phyloP scores from a whole-genome alignment of 2,797 vertebrate species.

The Sitta carolinensis region DNA sequence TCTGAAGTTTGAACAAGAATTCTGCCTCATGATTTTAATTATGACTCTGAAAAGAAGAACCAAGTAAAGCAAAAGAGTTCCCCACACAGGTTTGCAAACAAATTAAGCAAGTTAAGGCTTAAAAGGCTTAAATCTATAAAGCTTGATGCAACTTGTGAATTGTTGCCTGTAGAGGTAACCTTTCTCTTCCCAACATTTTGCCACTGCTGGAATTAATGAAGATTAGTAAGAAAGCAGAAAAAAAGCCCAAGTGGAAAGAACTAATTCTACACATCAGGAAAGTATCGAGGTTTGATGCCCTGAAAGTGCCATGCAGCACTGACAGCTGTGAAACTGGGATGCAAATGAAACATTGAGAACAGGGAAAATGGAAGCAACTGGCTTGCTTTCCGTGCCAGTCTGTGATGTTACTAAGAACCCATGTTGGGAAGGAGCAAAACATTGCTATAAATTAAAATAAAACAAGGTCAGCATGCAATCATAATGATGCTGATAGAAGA shows the following conservation, averaged over 20 bases:
- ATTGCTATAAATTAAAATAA: constrained; percentile 14
- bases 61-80: no score
- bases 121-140: not conserved
- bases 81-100: not conserved
- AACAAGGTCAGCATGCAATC: not conserved
- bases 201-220: not conserved
- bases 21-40: no score
- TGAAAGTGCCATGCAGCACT: not conserved
- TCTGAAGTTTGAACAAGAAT: no score
- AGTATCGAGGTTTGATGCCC: not conserved
- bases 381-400: not conserved
- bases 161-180: not conserved
- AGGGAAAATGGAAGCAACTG: not conserved
- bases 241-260: not conserved
- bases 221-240: not conserved
- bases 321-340: not conserved
- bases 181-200: not conserved
- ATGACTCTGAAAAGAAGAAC: no score
- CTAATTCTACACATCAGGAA: not conserved
- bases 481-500: constrained; percentile 21
- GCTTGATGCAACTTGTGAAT: not conserved
- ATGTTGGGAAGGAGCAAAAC: not conserved
- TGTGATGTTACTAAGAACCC: not conserved
- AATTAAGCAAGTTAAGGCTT: not conserved
- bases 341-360: not conserved